phyloP scores from a whole-genome alignment of 1,140 invertebrate species.

The Sitophilus oryzae region DNA sequence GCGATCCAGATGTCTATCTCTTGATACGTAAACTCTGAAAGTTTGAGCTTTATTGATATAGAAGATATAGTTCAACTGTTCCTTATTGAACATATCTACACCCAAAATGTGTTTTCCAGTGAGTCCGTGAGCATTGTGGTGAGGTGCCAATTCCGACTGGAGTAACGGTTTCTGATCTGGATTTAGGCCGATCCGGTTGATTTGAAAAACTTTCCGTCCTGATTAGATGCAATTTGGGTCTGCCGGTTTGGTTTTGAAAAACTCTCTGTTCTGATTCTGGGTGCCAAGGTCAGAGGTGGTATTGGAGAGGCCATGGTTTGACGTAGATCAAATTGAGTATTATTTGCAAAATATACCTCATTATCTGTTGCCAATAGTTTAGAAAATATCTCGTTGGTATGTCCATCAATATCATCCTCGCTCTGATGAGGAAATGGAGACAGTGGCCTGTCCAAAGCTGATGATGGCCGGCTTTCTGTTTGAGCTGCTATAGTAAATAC shows the following conservation, averaged over 20 bases:
- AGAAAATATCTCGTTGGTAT: conserved; percentile 49
- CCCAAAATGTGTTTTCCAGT: conserved; percentile 76
- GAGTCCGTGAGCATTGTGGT: conserved; percentile 49
- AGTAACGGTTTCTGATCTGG: background rate
- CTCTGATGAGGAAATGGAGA: conserved; percentile 44
- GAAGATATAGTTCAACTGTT: conserved; percentile 89
- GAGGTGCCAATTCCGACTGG: conserved; percentile 21
- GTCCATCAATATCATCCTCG: conserved; percentile 49
- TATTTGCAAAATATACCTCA: conserved; percentile 50
- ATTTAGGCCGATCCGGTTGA: conserved; percentile 7
- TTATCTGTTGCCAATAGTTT: conserved; percentile 41
- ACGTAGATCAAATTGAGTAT: conserved; percentile 37
- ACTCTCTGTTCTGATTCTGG: conserved; percentile 52
- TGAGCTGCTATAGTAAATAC: conserved; percentile 6
- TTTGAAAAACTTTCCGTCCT: too few species aligned
- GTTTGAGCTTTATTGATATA: conserved; percentile 67
- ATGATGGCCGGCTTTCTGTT: conserved; percentile 54
- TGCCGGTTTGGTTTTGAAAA: conserved; percentile 27
- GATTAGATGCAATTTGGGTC: too few species aligned
- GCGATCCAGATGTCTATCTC: conserved; percentile 78
- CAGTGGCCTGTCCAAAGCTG: conserved; percentile 53
- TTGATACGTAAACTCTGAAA: conserved; percentile 61
- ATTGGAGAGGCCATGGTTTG: conserved; percentile 42
- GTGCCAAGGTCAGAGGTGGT: conserved; percentile 42
- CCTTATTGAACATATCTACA: conserved; percentile 82